phyloP scores from a whole-genome alignment of 2,888 invertebrate species.

The Druceiella hillmani region DNA sequence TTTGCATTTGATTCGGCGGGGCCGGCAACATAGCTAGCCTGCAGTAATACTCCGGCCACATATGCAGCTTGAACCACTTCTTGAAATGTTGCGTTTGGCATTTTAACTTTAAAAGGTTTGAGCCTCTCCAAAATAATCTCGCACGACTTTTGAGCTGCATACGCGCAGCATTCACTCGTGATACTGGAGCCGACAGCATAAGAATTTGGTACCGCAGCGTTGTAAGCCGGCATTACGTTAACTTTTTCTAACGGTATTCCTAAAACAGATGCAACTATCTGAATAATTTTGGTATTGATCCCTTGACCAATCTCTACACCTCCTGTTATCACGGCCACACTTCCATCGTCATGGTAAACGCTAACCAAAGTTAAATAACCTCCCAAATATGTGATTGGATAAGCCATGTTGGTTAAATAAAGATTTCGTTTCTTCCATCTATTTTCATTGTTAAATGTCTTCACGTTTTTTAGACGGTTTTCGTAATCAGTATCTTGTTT shows the following conservation, averaged over 20 bases:
- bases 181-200: slow-evolving; percentile 55
- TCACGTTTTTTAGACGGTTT: slow-evolving; percentile 47
- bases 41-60: slow-evolving; percentile 27
- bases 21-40: slow-evolving; percentile 27
- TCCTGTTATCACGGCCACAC: slow-evolving; percentile 65
- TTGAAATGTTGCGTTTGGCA: slow-evolving; percentile 33
- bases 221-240: slow-evolving; percentile 57
- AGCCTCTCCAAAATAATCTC: slow-evolving; percentile 34
- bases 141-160: slow-evolving; percentile 43
- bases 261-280: slow-evolving; percentile 61
- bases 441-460: slow-evolving; percentile 60
- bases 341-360: slow-evolving; percentile 66
- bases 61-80: slow-evolving; percentile 26
- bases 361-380: slow-evolving; percentile 56
- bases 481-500: slow-evolving; percentile 48
- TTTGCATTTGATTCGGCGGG: slow-evolving; percentile 29
- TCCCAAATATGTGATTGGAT: slow-evolving; percentile 48
- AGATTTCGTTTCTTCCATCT: slow-evolving; percentile 77
- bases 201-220: slow-evolving; percentile 52
- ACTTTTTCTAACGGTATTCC: slow-evolving; percentile 61
- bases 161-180: slow-evolving; percentile 13
- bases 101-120: slow-evolving; percentile 30
- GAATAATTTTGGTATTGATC: slow-evolving; percentile 63
- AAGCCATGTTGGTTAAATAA: slow-evolving; percentile 63
- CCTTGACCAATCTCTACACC: slow-evolving; percentile 81